These are phyloP conservation scores for Cossypha polioptera DNA, from an alignment of 2,797 vertebrate genomes.

Conservation along the genomic window DNA sequence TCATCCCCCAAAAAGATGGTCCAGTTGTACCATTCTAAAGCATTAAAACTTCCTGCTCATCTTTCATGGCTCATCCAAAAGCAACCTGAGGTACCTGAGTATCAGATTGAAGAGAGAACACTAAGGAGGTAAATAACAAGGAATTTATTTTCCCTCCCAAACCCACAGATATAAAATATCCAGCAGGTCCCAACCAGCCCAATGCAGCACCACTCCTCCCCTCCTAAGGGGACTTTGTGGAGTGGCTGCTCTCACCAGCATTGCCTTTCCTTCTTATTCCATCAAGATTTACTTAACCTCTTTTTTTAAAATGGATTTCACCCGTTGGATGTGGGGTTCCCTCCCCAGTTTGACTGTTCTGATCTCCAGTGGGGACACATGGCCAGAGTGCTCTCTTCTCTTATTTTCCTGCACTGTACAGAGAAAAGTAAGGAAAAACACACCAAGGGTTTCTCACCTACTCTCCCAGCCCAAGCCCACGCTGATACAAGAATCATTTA, in stretches of 20 bases:
- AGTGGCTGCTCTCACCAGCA: neutral
- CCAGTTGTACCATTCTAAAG: neutral
- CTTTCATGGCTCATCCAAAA: neutral
- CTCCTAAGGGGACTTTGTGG: neutral
- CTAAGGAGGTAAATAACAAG: neutral
- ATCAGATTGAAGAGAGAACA: neutral
- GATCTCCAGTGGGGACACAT: accelerated
- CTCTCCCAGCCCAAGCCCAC: neutral
- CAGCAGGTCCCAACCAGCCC: neutral
- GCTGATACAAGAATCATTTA: neutral
- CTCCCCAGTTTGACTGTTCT: neutral
- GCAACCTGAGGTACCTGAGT: neutral
- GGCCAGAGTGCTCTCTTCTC: neutral
- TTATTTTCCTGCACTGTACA: neutral
- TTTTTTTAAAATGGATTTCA: neutral
- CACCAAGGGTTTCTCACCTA: neutral
- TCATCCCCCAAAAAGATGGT: neutral
- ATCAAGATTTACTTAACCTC: neutral
- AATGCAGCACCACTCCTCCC: neutral
- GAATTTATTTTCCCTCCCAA: neutral
- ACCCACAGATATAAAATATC: neutral
- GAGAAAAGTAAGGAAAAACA: neutral
- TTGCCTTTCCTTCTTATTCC: neutral
- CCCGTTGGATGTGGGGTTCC: neutral
- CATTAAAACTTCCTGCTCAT: neutral